phyloP scores from a whole-genome alignment of 2,113 vertebrate genomes.

The Solenodon paradoxus region DNA sequence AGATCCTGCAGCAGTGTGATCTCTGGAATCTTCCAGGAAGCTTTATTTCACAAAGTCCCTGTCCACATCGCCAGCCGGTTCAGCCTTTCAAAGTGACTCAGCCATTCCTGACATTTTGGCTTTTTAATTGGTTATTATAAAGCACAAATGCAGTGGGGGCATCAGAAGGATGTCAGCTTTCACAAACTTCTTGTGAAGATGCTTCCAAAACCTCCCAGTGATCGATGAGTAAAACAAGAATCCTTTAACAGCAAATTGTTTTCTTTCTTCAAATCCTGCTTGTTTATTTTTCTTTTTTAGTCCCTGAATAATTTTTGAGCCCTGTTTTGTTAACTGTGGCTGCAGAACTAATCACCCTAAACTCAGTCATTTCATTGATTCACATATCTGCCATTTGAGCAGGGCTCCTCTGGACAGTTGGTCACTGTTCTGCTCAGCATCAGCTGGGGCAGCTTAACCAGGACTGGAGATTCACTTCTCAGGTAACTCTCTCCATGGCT shows the following conservation, averaged over 20 bases:
- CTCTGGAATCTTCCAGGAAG: not conserved
- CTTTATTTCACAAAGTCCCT: not conserved
- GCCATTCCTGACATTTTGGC: not conserved
- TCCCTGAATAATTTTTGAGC: not conserved
- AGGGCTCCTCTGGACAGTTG: not conserved
- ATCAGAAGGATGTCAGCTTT: not conserved
- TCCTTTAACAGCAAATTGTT: not conserved
- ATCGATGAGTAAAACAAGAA: not conserved
- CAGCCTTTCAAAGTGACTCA: not conserved
- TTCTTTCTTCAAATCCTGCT: not conserved
- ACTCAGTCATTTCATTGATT: not conserved
- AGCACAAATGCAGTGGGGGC: not conserved
- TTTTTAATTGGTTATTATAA: not conserved
- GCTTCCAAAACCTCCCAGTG: not conserved
- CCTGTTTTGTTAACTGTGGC: not conserved
- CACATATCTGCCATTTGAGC: not conserved
- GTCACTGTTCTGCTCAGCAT: not conserved
- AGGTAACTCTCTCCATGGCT: rapidly evolving
- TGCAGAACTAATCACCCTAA: not conserved
- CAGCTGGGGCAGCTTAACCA: not conserved
- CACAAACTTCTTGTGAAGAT: not conserved
- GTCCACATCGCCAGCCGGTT: not conserved
- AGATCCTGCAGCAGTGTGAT: rapidly evolving
- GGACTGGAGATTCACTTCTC: too few relatives aligned
- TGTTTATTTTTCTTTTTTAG: not conserved